These are phyloP conservation scores for Hylomyscus alleni DNA, from an alignment of 2,797 vertebrate species.

Conservation along the genomic window DNA sequence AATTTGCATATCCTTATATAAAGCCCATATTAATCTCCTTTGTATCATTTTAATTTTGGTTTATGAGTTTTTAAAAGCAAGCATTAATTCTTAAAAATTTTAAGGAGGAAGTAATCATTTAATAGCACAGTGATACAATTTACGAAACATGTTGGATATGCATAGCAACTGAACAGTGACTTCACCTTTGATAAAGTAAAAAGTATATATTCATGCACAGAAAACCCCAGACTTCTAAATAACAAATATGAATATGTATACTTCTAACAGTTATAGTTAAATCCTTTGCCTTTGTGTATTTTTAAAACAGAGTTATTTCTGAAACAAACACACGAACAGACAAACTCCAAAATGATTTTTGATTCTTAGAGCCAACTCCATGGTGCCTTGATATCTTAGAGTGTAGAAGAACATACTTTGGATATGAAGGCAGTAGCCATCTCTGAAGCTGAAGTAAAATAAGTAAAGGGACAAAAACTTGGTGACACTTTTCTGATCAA, in stretches of 20 bases:
- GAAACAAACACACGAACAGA: neutral
- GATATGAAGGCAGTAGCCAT: neutral
- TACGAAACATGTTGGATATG: neutral
- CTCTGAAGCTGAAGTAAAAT: slow-evolving; percentile 23
- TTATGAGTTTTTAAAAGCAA: neutral
- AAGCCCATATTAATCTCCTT: neutral
- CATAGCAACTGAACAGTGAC: neutral
- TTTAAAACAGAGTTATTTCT: neutral
- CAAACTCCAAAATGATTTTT: neutral
- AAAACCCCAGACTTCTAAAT: no score
- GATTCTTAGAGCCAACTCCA: neutral
- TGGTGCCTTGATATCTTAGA: neutral
- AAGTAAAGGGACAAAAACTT: neutral
- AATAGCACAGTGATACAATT: neutral
- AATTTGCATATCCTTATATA: neutral
- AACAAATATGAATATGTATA: neutral
- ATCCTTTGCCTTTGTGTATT: neutral
- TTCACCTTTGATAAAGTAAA: neutral
- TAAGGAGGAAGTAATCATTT: neutral
- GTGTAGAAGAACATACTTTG: neutral
- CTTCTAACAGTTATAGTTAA: neutral
- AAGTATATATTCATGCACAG: neutral
- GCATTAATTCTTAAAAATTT: neutral
- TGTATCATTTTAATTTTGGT: neutral
- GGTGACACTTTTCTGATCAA: neutral